Percentiles rank a stretch among this genome's conserved stretches.
Evolutionary conservation across 2,888 invertebrate species (phyloP).

Genomic region (Cerastis leucographa): DNA sequence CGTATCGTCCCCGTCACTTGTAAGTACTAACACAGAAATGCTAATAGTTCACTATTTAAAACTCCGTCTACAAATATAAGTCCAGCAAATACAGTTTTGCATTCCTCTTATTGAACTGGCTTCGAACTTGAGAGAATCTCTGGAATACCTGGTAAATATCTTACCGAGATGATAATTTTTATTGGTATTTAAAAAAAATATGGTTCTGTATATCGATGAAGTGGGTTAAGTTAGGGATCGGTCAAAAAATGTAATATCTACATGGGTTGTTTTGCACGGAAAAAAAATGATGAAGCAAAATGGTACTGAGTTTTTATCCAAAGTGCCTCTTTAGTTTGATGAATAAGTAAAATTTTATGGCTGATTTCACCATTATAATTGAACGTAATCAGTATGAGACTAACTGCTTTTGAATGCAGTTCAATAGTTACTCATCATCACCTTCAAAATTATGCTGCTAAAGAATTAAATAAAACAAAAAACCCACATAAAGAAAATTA

Average conservation of each 20-base stretch:
- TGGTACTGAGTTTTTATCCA: background rate
- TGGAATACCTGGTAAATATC: slow-evolving; percentile 45
- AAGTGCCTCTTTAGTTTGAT: background rate
- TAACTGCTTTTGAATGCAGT: background rate
- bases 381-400: background rate
- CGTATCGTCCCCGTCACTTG: slow-evolving; percentile 53
- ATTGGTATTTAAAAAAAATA: slow-evolving; percentile 6
- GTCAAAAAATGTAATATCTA: background rate
- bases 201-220: background rate
- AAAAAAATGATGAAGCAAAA: background rate
- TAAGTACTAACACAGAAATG: slow-evolving; percentile 77
- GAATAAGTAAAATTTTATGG: background rate
- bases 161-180: slow-evolving; percentile 42
- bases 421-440: background rate
- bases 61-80: slow-evolving; percentile 77
- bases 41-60: slow-evolving; percentile 86
- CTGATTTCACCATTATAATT: background rate
- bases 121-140: slow-evolving; percentile 38
- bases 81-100: slow-evolving; percentile 80
- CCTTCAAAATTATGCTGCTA: background rate
- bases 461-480: background rate
- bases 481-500: background rate
- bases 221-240: background rate
- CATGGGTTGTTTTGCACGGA: background rate
- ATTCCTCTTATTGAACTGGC: slow-evolving; percentile 72